These are phyloP conservation scores for Autographa gamma DNA, from an alignment of 2,888 invertebrate species.

Conservation along the genomic window DNA sequence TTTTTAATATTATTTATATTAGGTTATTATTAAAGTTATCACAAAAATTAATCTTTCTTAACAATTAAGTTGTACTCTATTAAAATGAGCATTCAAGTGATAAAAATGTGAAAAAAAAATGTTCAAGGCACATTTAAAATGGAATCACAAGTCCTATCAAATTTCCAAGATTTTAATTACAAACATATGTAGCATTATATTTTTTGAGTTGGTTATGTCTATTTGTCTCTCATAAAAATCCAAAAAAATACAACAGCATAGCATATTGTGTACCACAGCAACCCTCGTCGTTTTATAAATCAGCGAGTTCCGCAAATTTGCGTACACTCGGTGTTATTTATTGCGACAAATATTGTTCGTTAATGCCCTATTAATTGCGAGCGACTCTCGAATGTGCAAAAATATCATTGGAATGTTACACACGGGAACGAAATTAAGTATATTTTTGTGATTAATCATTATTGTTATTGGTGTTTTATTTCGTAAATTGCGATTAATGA, in stretches of 20 bases:
- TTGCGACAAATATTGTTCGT: conserved; percentile 73
- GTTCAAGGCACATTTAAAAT: no score
- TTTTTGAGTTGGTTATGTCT: neutral
- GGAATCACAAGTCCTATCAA: no score
- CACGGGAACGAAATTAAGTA: conserved; percentile 34
- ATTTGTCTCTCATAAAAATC: neutral
- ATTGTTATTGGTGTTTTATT: conserved; percentile 37
- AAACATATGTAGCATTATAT: neutral
- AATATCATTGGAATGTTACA: conserved; percentile 46
- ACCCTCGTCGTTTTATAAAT: conserved; percentile 54
- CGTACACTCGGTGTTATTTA: conserved; percentile 69
- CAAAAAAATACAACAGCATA: conserved; percentile 7
- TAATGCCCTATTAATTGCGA: conserved; percentile 70
- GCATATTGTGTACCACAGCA: conserved; percentile 20
- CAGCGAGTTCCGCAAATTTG: conserved; percentile 57
- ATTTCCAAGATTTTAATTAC: no score
- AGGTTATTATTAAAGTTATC: no score
- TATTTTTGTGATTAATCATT: conserved; percentile 58
- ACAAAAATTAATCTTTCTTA: no score
- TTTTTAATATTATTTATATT: no score
- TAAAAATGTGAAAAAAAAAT: no score
- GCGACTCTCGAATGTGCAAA: conserved; percentile 42
- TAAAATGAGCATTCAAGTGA: no score
- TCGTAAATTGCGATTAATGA: conserved; percentile 19
- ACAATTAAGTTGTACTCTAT: no score